Conservation (phyloP, 2,797 vertebrate genomes). For the Acanthurus tractus region DNA sequence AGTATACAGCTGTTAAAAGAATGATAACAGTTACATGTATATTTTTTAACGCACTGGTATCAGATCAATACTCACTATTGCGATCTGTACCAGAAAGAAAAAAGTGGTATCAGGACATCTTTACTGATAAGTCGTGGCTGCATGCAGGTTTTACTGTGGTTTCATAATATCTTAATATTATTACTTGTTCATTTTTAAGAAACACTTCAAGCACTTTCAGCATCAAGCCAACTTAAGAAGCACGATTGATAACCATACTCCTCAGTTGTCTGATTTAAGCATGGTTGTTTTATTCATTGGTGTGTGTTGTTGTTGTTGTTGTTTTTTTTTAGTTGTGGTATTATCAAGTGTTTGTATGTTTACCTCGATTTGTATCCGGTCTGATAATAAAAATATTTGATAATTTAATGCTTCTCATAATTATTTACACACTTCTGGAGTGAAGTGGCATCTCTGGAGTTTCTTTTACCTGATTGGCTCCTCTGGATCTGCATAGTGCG, state of each 20-base stretch:
- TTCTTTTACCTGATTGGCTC: not conserved
- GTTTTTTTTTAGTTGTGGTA: not conserved
- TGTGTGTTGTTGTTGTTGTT: conserved; percentile 19
- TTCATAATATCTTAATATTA: conserved; percentile 1
- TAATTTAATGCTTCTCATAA: conserved; percentile 6
- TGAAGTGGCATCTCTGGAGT: not conserved
- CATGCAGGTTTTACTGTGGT: conserved; percentile 40
- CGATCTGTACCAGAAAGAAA: too few relatives aligned
- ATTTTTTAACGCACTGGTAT: too few relatives aligned
- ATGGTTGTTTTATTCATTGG: conserved; percentile 48
- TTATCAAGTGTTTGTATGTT: conserved; percentile 42
- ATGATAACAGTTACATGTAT: too few relatives aligned
- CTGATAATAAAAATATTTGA: conserved; percentile 73
- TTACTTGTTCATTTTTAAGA: not conserved
- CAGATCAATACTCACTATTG: too few relatives aligned
- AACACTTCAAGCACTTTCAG: conserved; percentile 58
- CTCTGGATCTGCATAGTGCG: not conserved
- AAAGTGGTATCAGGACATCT: too few relatives aligned
- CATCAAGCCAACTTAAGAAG: conserved; percentile 28
- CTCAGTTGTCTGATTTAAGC: conserved; percentile 36
- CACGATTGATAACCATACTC: conserved; percentile 26
- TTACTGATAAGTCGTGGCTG: not conserved
- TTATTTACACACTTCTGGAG: not conserved
- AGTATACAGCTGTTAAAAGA: too few relatives aligned
- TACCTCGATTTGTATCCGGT: conserved; percentile 59